phyloP scores from a whole-genome alignment of 2,113 vertebrate species.

The Melanotaenia duboulayi region DNA sequence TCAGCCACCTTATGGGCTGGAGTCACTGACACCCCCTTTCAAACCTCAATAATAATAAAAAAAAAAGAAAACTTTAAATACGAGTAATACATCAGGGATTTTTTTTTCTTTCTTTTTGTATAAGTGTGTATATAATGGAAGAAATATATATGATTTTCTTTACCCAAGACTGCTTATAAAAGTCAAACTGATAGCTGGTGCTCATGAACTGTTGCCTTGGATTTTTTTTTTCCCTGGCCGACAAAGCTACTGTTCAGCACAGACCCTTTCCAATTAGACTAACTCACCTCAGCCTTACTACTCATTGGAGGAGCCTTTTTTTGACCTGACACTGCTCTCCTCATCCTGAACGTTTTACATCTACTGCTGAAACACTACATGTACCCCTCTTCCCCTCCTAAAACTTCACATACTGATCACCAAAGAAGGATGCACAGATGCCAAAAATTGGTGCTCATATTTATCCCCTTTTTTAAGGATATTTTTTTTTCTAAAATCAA shows the following conservation, averaged over 20 bases:
- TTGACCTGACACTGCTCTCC: constrained; percentile 29
- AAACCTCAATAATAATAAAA: constrained; percentile 49
- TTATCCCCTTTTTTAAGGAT: not conserved
- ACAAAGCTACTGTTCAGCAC: constrained; percentile 69
- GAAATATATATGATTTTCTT: constrained; percentile 72
- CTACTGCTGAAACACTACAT: constrained; percentile 45
- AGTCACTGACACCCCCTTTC: constrained; percentile 86
- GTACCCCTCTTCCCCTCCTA: constrained; percentile 21
- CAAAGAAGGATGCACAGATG: constrained; percentile 72
- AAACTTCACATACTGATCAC: constrained; percentile 49
- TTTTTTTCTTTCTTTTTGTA: constrained; percentile 81
- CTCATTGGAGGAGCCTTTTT: constrained; percentile 43
- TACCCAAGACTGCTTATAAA: constrained; percentile 73
- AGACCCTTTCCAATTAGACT: constrained; percentile 51
- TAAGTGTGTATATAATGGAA: constrained; percentile 53
- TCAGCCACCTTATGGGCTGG: constrained; percentile 99
- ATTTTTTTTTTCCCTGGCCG: constrained; percentile 71
- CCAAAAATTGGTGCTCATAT: constrained; percentile 75
- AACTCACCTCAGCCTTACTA: constrained; percentile 81
- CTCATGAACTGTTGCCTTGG: constrained; percentile 87
- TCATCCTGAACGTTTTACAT: constrained; percentile 21
- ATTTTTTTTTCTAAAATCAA: not conserved
- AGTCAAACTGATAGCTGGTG: constrained; percentile 87
- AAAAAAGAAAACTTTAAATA: constrained; percentile 41
- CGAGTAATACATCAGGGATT: constrained; percentile 95